Evolutionary conservation across 2,888 invertebrate genomes (phyloP).

Genomic region (Exocentrus adspersus): DNA sequence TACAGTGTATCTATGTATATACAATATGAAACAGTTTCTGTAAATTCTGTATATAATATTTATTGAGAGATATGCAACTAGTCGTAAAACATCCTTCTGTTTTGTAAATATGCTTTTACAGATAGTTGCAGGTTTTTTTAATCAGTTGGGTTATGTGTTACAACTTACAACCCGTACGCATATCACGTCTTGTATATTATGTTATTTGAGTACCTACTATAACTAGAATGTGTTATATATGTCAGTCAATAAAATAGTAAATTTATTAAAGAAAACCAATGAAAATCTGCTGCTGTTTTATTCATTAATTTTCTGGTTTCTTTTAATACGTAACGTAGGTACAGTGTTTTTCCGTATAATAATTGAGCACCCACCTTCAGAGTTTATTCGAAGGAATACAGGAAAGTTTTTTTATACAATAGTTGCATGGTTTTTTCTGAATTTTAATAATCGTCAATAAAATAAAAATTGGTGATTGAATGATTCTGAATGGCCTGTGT

Average conservation of each 20-base stretch:
- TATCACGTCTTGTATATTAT: slow-evolving; percentile 61
- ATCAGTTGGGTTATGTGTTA: slow-evolving; percentile 51
- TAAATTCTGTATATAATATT: slow-evolving; percentile 38
- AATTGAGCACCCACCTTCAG: too few species aligned
- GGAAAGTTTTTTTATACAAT: too few species aligned
- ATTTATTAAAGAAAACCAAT: slow-evolving; percentile 53
- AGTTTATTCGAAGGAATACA: too few species aligned
- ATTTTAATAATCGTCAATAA: too few species aligned
- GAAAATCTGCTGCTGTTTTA: not conserved
- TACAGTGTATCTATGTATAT: slow-evolving; percentile 38
- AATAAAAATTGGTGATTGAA: too few species aligned
- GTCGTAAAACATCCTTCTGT: slow-evolving; percentile 46
- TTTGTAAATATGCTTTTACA: slow-evolving; percentile 47
- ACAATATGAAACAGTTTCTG: slow-evolving; percentile 31
- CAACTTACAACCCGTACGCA: slow-evolving; percentile 56
- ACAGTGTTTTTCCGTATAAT: too few species aligned
- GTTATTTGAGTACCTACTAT: too few species aligned
- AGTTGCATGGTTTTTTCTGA: too few species aligned
- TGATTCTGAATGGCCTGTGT: too few species aligned
- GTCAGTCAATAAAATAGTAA: slow-evolving; percentile 60
- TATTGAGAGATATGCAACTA: slow-evolving; percentile 46
- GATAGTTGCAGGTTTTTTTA: slow-evolving; percentile 48
- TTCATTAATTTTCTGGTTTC: not conserved
- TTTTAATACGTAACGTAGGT: too few species aligned
- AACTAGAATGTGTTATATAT: slow-evolving; percentile 59